These are phyloP conservation scores for Teleogryllus oceanicus DNA, from an alignment of 2,888 invertebrate genomes.

Conservation along the genomic window DNA sequence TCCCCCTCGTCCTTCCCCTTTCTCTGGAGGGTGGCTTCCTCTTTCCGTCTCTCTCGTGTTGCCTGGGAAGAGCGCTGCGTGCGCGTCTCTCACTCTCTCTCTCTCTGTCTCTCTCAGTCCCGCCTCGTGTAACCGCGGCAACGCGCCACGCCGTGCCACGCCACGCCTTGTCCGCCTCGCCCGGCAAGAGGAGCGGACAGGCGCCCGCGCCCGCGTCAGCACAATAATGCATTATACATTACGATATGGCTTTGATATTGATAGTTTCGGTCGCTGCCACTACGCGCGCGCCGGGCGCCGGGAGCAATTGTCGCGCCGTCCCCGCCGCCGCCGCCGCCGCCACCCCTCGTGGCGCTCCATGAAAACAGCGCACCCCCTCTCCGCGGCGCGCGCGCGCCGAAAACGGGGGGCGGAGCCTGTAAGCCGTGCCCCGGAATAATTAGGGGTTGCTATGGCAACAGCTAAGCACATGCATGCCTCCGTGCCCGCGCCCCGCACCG, in stretches of 20 bases:
- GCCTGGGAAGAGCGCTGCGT: no score
- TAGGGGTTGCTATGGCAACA: conserved; percentile 4
- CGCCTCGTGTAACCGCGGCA: no score
- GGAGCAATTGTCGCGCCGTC: neutral
- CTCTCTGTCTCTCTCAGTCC: no score
- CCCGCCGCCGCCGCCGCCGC: neutral
- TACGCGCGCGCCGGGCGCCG: neutral
- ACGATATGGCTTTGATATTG: neutral
- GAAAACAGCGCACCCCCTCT: no score
- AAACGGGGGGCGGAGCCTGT: neutral
- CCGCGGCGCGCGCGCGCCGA: neutral
- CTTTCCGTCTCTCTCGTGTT: no score
- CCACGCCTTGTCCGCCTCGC: no score
- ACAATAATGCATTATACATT: conserved; percentile 7
- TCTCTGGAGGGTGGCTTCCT: no score
- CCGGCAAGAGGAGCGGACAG: no score
- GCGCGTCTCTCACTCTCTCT: no score
- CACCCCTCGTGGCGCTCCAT: no score
- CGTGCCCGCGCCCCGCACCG: neutral
- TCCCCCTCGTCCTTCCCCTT: no score
- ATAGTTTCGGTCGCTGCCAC: neutral
- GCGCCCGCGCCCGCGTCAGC: neutral
- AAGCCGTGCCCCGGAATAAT: conserved; percentile 18
- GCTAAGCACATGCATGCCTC: conserved; percentile 7
- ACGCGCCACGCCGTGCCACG: no score